A percentile compares a stretch with the other conserved stretches of the same genome.
These are phyloP conservation scores for Siniperca chuatsi DNA, from an alignment of 2,113 vertebrate species.

Conservation along the genomic window DNA sequence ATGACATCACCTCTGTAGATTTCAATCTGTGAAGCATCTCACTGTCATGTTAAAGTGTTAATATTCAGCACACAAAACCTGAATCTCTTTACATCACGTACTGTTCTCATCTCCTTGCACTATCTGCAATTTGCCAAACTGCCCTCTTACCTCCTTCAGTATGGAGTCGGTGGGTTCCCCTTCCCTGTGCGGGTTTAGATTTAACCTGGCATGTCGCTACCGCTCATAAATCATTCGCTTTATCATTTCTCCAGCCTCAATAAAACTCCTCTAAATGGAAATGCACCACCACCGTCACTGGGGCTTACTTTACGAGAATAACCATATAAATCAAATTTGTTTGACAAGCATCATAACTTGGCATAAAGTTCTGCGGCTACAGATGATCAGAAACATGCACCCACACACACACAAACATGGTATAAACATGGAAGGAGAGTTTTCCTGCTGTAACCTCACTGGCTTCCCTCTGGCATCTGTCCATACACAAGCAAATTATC, in stretches of 20 bases:
- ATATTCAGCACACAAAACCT: constrained; percentile 41
- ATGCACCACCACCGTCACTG: constrained; percentile 57
- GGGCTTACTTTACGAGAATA: constrained; percentile 67
- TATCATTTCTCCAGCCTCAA: constrained; percentile 67
- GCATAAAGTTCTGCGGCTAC: constrained; percentile 23
- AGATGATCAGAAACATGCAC: constrained; percentile 31
- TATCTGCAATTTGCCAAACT: constrained; percentile 61
- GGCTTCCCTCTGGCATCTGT: constrained; percentile 42
- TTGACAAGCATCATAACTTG: constrained; percentile 34
- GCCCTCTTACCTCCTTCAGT: constrained; percentile 41
- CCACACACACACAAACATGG: background rate
- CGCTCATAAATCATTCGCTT: constrained; percentile 76
- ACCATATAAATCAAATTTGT: constrained; percentile 69
- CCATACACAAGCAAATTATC: constrained; percentile 41
- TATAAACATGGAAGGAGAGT: background rate
- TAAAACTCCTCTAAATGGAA: constrained; percentile 82
- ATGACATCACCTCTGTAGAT: background rate
- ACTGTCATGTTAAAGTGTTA: constrained; percentile 31
- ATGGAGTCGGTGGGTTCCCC: constrained; percentile 12
- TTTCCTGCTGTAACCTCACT: constrained; percentile 16
- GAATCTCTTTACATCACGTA: constrained; percentile 33
- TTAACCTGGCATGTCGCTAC: constrained; percentile 52
- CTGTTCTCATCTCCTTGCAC: constrained; percentile 39
- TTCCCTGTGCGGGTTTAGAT: constrained; percentile 54
- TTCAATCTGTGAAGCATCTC: constrained; percentile 41